Conservation (phyloP, 2,113 vertebrate genomes). For the Irena cyanogastra region DNA sequence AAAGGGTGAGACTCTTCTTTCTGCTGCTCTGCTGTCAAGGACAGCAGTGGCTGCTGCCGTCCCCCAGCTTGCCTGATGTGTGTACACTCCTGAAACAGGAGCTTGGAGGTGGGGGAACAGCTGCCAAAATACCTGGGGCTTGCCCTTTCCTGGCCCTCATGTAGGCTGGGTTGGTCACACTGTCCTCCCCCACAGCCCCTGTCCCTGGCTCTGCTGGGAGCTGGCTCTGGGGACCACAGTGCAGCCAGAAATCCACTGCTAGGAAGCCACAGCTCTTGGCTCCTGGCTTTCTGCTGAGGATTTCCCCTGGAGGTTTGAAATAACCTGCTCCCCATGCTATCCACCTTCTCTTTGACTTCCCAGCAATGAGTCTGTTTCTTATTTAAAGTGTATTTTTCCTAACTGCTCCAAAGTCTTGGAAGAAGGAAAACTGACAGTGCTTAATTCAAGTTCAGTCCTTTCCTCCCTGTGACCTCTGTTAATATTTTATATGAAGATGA, state of each 20-base stretch:
- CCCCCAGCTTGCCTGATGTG: background rate
- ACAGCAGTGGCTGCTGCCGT: background rate
- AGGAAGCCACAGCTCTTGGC: background rate
- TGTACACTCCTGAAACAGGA: background rate
- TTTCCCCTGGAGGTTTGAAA: background rate
- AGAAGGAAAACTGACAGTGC: background rate
- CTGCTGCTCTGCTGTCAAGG: background rate
- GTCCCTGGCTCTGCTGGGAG: background rate
- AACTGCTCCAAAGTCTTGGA: background rate
- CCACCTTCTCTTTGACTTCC: background rate
- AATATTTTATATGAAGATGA: constrained; percentile 10
- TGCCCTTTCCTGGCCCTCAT: background rate
- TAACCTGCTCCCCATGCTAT: background rate
- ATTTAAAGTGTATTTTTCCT: constrained; percentile 24
- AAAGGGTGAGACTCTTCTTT: background rate
- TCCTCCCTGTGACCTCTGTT: constrained; percentile 1
- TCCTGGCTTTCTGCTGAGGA: background rate
- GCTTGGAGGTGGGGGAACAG: background rate
- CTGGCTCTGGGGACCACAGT: background rate
- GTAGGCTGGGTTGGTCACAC: background rate
- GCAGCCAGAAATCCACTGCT: background rate
- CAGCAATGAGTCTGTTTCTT: constrained; percentile 5
- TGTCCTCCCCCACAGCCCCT: background rate
- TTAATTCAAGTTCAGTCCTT: constrained; percentile 15
- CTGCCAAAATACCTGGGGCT: background rate